Evolutionary conservation across 2,797 vertebrate genomes (phyloP), one percentile per base, ranked within the genome.

Genomic region (Thamnophis elegans): DNA sequence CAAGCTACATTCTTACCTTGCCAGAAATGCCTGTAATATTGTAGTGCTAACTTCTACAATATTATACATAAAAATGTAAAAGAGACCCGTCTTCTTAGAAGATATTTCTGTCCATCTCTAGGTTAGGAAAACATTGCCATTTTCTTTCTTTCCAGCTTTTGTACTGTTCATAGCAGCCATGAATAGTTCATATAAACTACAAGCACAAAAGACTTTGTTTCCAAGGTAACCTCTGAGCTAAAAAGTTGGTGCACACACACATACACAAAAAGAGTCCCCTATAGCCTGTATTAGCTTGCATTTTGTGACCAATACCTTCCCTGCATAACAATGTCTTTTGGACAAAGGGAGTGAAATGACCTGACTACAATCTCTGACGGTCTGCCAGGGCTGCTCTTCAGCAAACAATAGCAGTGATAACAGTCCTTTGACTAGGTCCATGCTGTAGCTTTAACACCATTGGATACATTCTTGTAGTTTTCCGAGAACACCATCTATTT

Each of bases 141-240:
- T 95, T 97, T 95, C 97, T 95, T 97, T 96, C 96, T 97, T 96
- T 97, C 97, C 95, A 97, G 98, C 97, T 97, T 98, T 98, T 99
- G 97, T 98, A 98, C 98, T 89, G 95, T 97, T 97, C 98, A 97
- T 97, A 95, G 98, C 95, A 97, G 96, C 98, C 98, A 97, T 97
- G 97, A 98, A 98, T 98, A 97, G 98, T 98, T 98, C 98, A 95
- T 97, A 97, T 97, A 98, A 98, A 98, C 97, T 98, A 97, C 87
- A 88, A 97, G 96, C 97, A 99, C 98, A 99, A 99, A 99, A 98
- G 98, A 98, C 96, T 97, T 96, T 96, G 99, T 99, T 98, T 98
- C 99, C 98, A 98, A 98, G 98, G 99, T 98, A 99, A 99, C 99
- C 97, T 95, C 93, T 91, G 90, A 94, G 96, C 96, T 93, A 94